Percentiles rank a stretch among this genome's conserved stretches.
phyloP scores from a whole-genome alignment of 2,797 vertebrate genomes.

The Pipistrellus kuhlii region DNA sequence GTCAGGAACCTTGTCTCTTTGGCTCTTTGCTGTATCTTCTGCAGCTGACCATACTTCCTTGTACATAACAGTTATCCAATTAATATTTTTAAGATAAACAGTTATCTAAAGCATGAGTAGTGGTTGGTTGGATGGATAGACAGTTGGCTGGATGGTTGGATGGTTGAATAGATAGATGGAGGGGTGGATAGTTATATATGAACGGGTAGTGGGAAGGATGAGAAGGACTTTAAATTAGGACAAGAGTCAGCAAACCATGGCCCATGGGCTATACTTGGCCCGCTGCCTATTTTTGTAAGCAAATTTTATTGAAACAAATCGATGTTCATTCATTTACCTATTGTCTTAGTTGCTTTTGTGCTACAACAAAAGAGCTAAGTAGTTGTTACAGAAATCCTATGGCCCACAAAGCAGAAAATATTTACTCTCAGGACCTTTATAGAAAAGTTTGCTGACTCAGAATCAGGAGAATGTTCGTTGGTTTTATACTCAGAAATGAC shows the following conservation, averaged over 20 bases:
- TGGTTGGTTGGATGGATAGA: not conserved
- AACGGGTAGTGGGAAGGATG: not conserved
- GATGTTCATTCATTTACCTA: fast-evolving
- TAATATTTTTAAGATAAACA: slow-evolving; percentile 9
- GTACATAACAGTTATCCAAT: not conserved
- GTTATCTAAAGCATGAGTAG: not conserved
- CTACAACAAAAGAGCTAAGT: not conserved
- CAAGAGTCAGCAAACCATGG: not conserved
- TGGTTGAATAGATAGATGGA: not conserved
- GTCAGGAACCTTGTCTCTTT: slow-evolving; percentile 12
- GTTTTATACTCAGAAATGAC: not conserved
- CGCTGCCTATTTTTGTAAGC: slow-evolving; percentile 19
- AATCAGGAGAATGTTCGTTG: not conserved
- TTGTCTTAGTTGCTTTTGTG: slow-evolving; percentile 1
- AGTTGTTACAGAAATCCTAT: not conserved
- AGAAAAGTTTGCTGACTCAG: not conserved
- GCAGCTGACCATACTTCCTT: not conserved
- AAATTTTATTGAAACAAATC: not conserved
- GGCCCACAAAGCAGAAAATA: not conserved
- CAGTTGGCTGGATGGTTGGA: not conserved
- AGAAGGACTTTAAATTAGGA: not conserved
- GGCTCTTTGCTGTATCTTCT: slow-evolving; percentile 37
- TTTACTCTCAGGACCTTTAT: not conserved
- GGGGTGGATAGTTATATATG: not conserved
- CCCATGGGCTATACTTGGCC: not conserved